Base-by-base conservation (phyloP, 1,140 invertebrate genomes). In the Copidosoma floridanum region DNA sequence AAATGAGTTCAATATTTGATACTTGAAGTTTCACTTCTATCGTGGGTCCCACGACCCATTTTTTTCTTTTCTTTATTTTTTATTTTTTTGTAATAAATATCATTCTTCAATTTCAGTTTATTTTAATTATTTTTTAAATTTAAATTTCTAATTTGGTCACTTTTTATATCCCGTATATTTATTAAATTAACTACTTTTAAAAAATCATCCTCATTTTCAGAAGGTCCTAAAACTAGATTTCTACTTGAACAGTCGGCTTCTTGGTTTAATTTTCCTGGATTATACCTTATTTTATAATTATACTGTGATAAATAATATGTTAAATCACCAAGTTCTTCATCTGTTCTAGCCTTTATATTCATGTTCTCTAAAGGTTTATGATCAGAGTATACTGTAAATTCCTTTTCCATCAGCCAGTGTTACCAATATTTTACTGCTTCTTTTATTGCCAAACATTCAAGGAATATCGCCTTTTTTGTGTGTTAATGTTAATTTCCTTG, bases 401-500 rank as follows among this genome's bases (percentile, higher is more conserved):
- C 8, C 14, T 32, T 44, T 23, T 27, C 53, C 2, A 55, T 55
- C 23, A 57, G 37, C 18, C 41, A 32, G 16, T 57, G 20, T 47
- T 57, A 43, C 54, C 54, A 57, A 35, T 35, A 47, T 57, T 47
- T 37, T 11, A 57, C 7, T 7, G 29, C 43, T 47, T 57, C 29
- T 14, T 57, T 57, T 2, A 57, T 57, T 7, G 54, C 54, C 24
- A 57, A n/a, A 24, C 54, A 37, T 57, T 47, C 54, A 3, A 57
- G 4, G 12, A 23, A 57, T 18, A 57, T 47, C 3, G 43, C 54
- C 37, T 47, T 57, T 47, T 57, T 57, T 29, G 2, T 37, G 35
- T 56, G 27, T 32, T 35, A 12, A 65, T 65, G 41, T 24, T 26
- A 57, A 57, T 38, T 58, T 24, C 27, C 40, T 63, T 50, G 40